These are phyloP conservation scores for Argyrosomus japonicus DNA, from an alignment of 2,113 vertebrate species.

Conservation along the genomic window DNA sequence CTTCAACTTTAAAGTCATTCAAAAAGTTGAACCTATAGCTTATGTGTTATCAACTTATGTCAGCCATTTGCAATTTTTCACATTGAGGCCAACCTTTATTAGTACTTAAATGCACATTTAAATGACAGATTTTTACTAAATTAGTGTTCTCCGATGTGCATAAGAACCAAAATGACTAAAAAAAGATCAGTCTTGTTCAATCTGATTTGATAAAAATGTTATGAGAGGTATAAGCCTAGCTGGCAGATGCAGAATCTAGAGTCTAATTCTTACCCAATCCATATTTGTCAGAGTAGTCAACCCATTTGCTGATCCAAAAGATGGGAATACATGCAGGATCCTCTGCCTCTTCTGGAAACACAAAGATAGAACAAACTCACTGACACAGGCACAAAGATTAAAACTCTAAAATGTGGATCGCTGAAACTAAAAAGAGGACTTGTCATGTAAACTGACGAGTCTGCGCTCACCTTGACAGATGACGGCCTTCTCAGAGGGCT, in stretches of 20 bases:
- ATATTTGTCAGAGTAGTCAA: slow-evolving; percentile 99
- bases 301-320: slow-evolving; percentile 99
- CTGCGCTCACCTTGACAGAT: slow-evolving; percentile 88
- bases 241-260: neutral
- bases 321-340: slow-evolving; percentile 97
- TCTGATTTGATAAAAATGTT: neutral
- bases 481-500: slow-evolving; percentile 86
- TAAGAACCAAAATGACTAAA: neutral
- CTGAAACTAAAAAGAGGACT: neutral
- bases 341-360: slow-evolving; percentile 93
- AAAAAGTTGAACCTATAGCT: no score
- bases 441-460: accelerated
- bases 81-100: neutral
- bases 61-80: no score
- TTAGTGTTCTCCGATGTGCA: no score
- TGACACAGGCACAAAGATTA: neutral
- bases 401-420: neutral
- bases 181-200: neutral
- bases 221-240: neutral
- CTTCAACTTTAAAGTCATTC: neutral
- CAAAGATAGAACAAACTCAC: neutral
- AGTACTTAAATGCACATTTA: no score
- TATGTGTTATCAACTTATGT: no score
- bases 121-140: no score
- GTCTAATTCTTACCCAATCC: slow-evolving; percentile 88